These are phyloP conservation scores for Hecatera dysodea DNA, from an alignment of 2,888 invertebrate species.

Conservation along the genomic window DNA sequence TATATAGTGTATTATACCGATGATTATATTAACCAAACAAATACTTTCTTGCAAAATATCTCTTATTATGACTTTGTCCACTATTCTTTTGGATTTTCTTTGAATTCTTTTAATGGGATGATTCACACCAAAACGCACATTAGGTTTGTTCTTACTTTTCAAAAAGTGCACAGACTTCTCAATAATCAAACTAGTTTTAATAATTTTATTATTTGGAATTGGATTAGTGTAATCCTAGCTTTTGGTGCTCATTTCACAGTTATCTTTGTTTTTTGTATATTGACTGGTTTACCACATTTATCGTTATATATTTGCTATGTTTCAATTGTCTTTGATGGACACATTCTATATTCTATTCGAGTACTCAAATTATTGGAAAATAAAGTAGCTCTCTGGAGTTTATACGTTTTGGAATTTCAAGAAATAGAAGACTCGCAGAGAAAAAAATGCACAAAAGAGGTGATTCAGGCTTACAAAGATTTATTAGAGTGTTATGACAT, in stretches of 20 bases:
- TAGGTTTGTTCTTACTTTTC: not conserved
- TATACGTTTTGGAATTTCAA: not conserved
- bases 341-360: constrained; percentile 30
- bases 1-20: not conserved
- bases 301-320: not conserved
- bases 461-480: constrained; percentile 20
- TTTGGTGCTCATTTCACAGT: not conserved
- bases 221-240: not conserved
- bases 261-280: not conserved
- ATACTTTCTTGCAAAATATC: not conserved
- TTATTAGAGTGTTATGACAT: constrained; percentile 28
- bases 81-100: not conserved
- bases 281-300: not conserved
- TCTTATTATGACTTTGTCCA: not conserved
- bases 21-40: not conserved
- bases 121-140: not conserved
- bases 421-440: not conserved
- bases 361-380: constrained; percentile 12
- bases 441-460: not conserved
- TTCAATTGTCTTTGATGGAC: constrained; percentile 12
- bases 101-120: not conserved
- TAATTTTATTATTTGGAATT: not conserved
- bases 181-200: not conserved
- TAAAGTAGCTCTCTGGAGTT: constrained; percentile 17
- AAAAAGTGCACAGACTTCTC: not conserved